A percentile compares a stretch with the other conserved stretches of the same genome.
Conservation (phyloP, 53 echinoderm and acorn worm species). For the Pentamera pediparva region DNA sequence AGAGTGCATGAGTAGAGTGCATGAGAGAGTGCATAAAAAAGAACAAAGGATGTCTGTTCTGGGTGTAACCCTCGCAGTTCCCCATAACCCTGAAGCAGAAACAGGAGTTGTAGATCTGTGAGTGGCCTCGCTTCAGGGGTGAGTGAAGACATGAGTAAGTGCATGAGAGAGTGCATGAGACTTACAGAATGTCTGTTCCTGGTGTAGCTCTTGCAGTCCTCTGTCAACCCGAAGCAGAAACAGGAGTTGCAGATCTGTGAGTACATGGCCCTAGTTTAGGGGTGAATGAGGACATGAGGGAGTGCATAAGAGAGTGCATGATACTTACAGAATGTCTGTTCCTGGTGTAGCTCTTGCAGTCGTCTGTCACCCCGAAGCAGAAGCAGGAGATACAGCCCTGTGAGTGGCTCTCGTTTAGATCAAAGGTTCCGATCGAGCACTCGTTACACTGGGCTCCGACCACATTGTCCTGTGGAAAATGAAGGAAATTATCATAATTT, state of each 20-base stretch:
- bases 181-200: slow-evolving; percentile 19
- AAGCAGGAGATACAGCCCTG: slow-evolving; percentile 85
- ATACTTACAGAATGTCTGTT: slow-evolving; percentile 9
- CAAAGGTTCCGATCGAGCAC: slow-evolving; percentile 65
- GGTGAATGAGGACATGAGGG: no score
- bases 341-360: slow-evolving; percentile 63
- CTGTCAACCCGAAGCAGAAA: slow-evolving; percentile 87
- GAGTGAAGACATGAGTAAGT: no score
- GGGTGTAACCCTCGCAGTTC: slow-evolving; percentile 62
- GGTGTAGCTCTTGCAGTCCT: slow-evolving; percentile 64
- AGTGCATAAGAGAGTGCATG: no score
- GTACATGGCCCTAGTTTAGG: no score
- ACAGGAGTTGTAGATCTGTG: no score
- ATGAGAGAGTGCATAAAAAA: no score
- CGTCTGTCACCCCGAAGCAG: slow-evolving; percentile 79
- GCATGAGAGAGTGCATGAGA: no score
- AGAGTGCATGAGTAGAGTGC: no score
- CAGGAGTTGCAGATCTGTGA: slow-evolving; percentile 74
- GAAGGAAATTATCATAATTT: no score
- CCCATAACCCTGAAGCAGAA: no score
- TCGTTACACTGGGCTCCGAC: slow-evolving; percentile 68
- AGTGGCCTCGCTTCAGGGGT: no score
- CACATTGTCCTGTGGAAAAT: slow-evolving; percentile 65
- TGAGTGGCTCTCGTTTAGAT: slow-evolving; percentile 55
- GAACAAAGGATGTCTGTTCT: slow-evolving; percentile 17